Evolutionary conservation across 2,888 invertebrate genomes (phyloP).

Genomic region (Dryococelus australis): DNA sequence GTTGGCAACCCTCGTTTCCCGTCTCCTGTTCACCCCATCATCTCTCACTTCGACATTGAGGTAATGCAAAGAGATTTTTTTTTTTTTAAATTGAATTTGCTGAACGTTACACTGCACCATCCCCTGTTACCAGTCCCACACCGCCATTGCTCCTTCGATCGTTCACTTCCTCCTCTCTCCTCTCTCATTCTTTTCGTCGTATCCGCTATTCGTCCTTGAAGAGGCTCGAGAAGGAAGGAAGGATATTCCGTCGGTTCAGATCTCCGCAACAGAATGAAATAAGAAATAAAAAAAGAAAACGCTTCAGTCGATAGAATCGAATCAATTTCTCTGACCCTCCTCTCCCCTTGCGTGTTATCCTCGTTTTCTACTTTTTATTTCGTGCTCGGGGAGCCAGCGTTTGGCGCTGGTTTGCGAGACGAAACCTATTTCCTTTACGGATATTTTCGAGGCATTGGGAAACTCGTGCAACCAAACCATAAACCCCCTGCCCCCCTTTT

Average conservation of each 20-base stretch:
- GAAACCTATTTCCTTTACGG: slow-evolving; percentile 22
- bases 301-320: slow-evolving; percentile 37
- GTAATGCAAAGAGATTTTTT: slow-evolving; percentile 40
- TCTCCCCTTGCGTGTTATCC: slow-evolving; percentile 32
- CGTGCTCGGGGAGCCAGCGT: not conserved
- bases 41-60: slow-evolving; percentile 34
- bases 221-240: not conserved
- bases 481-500: not conserved
- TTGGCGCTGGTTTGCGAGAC: not conserved
- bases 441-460: slow-evolving; percentile 22
- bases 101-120: slow-evolving; percentile 33
- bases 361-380: not conserved
- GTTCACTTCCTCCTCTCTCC: not conserved
- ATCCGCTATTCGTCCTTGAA: not conserved
- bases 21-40: not conserved
- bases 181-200: not conserved
- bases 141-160: not conserved
- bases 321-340: slow-evolving; percentile 43
- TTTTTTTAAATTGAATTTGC: slow-evolving; percentile 39
- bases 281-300: slow-evolving; percentile 32
- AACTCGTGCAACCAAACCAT: slow-evolving; percentile 16
- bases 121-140: not conserved
- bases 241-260: not conserved
- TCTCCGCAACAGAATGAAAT: slow-evolving; percentile 26
- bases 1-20: not conserved